Evolutionary conservation across 23 tunicate species (phyloP), one percentile per base, ranked within the genome.

Genomic region (Trididemnum nubilum): DNA sequence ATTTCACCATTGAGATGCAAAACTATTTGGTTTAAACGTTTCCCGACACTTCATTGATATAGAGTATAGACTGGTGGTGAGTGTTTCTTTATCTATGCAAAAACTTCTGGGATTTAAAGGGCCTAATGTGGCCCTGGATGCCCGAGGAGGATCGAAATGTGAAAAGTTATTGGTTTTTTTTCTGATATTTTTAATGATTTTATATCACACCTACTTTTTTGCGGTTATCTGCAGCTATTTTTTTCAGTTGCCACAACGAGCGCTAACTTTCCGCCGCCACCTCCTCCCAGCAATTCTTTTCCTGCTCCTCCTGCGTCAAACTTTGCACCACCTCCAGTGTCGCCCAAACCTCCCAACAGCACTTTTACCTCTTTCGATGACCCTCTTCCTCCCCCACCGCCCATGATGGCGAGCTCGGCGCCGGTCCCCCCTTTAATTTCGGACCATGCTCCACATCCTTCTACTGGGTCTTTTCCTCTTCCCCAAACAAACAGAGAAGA

Each of bases 341-440:
- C 58, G 12, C 38, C 74, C n/a, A 9, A 32, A 5, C 38, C 38
- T 67, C 38, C 38, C 21, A 5, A 21, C 74, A 67, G 74, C 38
- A 67, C 78, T 5, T 73, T 73, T 38, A 39, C 57, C 9, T 73
- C 78, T 21, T 73, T 15, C 24, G 78, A 39, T 39, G 78, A 73
- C 32, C 78, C 78, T 4, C 58, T 73, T 37, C 78, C 78, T 38
- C 78, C 78, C 7, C 78, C 78, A 2, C 78, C 78, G 9, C 69
- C 69, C 4, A 61, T n/a, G 29, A 69, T 31, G 39, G 74, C 18
- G 3, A 24, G 69, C 22, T 18, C 7, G 25, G n/a, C 5, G 69
- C 28, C 28, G 22, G 27, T 26, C 27, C 69, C 69, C n/a, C 69
- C 69, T 22, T 15, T 63, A n/a, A 22, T 26, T 15, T 7, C 24